Percentiles rank a stretch among this genome's conserved stretches.
phyloP scores from a whole-genome alignment of 2,888 invertebrate species.

The Diplolepis rosae region DNA sequence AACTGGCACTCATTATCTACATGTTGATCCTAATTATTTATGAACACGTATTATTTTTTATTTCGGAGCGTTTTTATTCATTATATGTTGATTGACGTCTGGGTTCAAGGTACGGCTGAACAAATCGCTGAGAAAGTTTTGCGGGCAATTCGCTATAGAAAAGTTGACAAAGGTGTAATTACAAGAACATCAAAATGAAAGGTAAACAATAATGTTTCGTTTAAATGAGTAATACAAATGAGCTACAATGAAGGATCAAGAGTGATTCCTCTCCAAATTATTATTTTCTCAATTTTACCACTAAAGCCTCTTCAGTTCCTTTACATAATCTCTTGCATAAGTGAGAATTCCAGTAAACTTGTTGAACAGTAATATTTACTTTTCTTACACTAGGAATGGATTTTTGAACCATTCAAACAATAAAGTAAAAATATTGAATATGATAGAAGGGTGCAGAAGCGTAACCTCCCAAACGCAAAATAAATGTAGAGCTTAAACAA shows the following conservation, averaged over 20 bases:
- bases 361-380: background rate
- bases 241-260: background rate
- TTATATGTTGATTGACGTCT: background rate
- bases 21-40: background rate
- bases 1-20: background rate
- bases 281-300: background rate
- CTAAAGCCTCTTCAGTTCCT: background rate
- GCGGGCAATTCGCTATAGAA: background rate
- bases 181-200: background rate
- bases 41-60: background rate
- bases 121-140: slow-evolving; percentile 16
- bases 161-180: slow-evolving; percentile 17
- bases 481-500: no score
- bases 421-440: no score
- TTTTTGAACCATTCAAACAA: no score
- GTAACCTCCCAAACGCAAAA: no score
- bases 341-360: background rate
- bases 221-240: background rate
- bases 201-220: background rate
- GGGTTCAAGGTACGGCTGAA: slow-evolving; percentile 13
- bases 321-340: slow-evolving; percentile 4
- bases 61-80: background rate
- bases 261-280: background rate
- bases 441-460: no score
- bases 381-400: background rate